A percentile compares a stretch with the other conserved stretches of the same genome.
phyloP scores from a whole-genome alignment of 2,797 vertebrate genomes.

The Denticeps clupeoides region DNA sequence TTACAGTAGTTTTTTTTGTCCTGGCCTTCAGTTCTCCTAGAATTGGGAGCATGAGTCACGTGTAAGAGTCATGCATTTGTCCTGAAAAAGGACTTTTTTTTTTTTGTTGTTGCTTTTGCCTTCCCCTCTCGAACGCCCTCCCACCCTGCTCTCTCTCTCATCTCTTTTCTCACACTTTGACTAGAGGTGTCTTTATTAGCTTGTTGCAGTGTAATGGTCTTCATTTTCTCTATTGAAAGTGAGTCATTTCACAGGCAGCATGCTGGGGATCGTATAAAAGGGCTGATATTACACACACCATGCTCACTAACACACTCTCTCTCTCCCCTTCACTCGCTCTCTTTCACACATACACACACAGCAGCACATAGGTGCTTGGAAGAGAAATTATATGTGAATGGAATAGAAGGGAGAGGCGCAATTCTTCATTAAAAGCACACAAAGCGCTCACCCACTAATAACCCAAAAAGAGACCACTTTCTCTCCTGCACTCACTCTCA shows the following conservation, averaged over 20 bases:
- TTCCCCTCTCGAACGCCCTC: not conserved
- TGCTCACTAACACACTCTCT: conserved; percentile 12
- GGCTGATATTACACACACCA: conserved; percentile 22
- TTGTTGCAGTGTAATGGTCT: conserved; percentile 70
- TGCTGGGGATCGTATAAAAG: conserved; percentile 54
- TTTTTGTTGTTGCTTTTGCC: conserved; percentile 24
- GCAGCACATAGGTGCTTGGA: no score
- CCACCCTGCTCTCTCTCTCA: not conserved
- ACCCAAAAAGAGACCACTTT: conserved; percentile 5
- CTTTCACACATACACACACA: not conserved
- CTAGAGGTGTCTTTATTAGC: conserved; percentile 60
- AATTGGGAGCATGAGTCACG: conserved; percentile 14
- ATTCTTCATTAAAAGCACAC: not conserved
- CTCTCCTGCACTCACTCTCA: not conserved
- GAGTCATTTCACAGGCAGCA: conserved; percentile 61
- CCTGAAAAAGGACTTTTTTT: conserved; percentile 26
- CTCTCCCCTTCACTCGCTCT: conserved; percentile 23
- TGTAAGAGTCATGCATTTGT: conserved; percentile 20
- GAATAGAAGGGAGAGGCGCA: no score
- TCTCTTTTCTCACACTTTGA: conserved; percentile 20
- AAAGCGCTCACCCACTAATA: not conserved
- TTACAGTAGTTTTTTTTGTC: not conserved
- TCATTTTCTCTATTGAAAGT: conserved; percentile 69
- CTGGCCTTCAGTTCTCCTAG: no score
- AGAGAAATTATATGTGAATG: no score